Percentiles rank a stretch among this genome's conserved stretches.
Evolutionary conservation across 1,140 invertebrate species (phyloP).

Genomic region (Tachypleus tridentatus): DNA sequence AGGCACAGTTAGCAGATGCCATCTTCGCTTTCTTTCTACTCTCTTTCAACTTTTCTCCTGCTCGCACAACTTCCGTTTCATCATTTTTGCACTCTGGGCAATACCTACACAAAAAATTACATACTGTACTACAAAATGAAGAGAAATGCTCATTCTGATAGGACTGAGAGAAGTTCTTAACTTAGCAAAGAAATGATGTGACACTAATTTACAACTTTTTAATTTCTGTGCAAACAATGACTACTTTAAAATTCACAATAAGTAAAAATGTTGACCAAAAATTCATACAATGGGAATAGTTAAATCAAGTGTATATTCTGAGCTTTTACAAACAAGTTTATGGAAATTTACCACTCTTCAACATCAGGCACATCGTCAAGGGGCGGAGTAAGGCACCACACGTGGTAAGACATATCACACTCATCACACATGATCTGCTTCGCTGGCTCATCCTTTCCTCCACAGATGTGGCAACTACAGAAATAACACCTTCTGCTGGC

Average conservation of each 20-base stretch:
- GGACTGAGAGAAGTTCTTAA: too few relatives aligned
- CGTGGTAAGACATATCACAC: constrained; percentile 55
- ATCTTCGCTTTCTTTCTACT: constrained; percentile 55
- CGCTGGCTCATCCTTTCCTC: constrained; percentile 53
- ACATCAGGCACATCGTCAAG: constrained; percentile 48
- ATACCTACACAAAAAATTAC: constrained; percentile 44
- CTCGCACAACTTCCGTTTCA: constrained; percentile 57
- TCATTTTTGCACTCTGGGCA: constrained; percentile 65
- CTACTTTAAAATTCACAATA: too few relatives aligned
- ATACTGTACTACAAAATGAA: too few relatives aligned
- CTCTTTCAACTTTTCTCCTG: constrained; percentile 54
- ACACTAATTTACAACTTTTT: too few relatives aligned
- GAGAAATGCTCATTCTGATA: too few relatives aligned
- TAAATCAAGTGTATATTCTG: not conserved
- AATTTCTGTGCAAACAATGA: too few relatives aligned
- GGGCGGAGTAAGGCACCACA: constrained; percentile 53
- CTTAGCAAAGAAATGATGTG: too few relatives aligned
- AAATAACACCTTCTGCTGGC: constrained; percentile 49
- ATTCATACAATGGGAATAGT: constrained; percentile 11
- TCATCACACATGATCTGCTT: constrained; percentile 64
- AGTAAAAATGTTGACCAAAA: not conserved
- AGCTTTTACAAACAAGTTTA: too few relatives aligned
- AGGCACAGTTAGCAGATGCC: constrained; percentile 36
- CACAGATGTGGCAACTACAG: constrained; percentile 62
- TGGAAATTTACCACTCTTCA: constrained; percentile 49